phyloP scores from a whole-genome alignment of 1,140 invertebrate species.

The Centruroides vittatus region DNA sequence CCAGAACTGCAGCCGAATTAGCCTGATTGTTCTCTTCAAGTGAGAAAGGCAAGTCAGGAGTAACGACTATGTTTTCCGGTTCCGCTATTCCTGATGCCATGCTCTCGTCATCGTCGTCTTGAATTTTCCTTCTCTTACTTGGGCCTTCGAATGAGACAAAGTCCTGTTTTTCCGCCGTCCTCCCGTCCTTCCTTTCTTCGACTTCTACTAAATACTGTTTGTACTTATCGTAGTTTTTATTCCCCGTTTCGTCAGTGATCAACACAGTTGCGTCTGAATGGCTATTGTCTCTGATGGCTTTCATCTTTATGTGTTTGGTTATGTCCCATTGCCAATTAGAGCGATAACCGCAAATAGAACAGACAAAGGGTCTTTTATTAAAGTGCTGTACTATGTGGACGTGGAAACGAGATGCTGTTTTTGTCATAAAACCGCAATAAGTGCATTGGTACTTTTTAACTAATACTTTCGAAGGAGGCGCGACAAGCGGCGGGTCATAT shows the following conservation, averaged over 20 bases:
- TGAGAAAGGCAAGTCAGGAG: conserved; percentile 16
- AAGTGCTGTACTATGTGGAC: conserved; percentile 83
- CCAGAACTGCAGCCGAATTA: no score
- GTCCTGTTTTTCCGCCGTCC: conserved; percentile 1
- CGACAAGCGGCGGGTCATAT: neutral
- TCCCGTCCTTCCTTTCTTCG: conserved; percentile 3
- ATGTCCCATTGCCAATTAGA: conserved; percentile 95
- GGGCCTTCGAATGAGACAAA: neutral
- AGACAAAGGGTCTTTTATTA: conserved; percentile 87
- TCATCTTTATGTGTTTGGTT: conserved; percentile 84
- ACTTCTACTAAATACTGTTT: conserved; percentile 37
- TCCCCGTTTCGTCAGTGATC: conserved; percentile 79
- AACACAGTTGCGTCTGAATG: conserved; percentile 61
- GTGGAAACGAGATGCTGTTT: conserved; percentile 72
- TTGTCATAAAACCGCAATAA: conserved; percentile 78
- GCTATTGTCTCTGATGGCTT: conserved; percentile 55
- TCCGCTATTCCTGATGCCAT: neutral
- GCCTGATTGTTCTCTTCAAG: conserved; percentile 11
- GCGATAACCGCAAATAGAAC: conserved; percentile 79
- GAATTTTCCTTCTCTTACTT: neutral
- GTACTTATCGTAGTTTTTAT: conserved; percentile 81
- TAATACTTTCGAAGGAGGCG: neutral
- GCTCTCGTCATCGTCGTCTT: neutral
- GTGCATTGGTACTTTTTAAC: conserved; percentile 56
- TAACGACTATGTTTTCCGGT: conserved; percentile 16